phyloP scores from a whole-genome alignment of 2,797 vertebrate genomes.

The Alosa sapidissima region DNA sequence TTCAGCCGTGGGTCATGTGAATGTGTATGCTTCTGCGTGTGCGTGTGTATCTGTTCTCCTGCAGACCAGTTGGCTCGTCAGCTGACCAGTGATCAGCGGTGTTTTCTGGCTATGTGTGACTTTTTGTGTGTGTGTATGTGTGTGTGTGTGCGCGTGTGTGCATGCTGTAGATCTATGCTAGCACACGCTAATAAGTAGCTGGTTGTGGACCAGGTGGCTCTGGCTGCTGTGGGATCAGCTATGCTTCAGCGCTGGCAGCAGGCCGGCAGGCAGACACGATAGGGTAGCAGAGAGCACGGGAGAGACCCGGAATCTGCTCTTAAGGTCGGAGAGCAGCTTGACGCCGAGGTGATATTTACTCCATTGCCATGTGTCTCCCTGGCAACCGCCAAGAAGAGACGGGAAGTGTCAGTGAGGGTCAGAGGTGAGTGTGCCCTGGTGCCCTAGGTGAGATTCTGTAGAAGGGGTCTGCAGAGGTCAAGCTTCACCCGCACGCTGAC shows the following conservation, averaged over 20 bases:
- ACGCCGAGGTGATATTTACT: slow-evolving; percentile 4
- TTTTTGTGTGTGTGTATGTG: too few relatives aligned
- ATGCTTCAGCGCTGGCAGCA: neutral
- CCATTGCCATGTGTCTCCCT: neutral
- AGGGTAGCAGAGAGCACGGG: neutral
- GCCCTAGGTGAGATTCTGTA: neutral
- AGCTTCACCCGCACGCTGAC: neutral
- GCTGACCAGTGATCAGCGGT: too few relatives aligned
- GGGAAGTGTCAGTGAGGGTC: neutral
- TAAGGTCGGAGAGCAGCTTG: neutral
- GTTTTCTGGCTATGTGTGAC: too few relatives aligned
- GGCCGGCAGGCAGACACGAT: neutral
- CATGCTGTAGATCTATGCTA: neutral
- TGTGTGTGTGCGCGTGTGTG: too few relatives aligned
- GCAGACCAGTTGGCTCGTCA: too few relatives aligned
- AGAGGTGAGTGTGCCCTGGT: neutral
- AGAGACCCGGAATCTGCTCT: neutral
- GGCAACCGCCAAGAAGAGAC: neutral
- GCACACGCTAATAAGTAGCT: neutral
- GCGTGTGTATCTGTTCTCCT: too few relatives aligned
- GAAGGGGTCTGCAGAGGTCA: neutral
- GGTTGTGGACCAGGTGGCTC: neutral
- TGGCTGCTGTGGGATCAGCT: neutral
- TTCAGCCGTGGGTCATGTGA: too few relatives aligned
- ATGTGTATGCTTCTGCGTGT: too few relatives aligned